Evolutionary conservation across 2,113 vertebrate genomes (phyloP), one percentile per base, ranked within the genome.

Genomic region (Romanogobio albipinnatus): DNA sequence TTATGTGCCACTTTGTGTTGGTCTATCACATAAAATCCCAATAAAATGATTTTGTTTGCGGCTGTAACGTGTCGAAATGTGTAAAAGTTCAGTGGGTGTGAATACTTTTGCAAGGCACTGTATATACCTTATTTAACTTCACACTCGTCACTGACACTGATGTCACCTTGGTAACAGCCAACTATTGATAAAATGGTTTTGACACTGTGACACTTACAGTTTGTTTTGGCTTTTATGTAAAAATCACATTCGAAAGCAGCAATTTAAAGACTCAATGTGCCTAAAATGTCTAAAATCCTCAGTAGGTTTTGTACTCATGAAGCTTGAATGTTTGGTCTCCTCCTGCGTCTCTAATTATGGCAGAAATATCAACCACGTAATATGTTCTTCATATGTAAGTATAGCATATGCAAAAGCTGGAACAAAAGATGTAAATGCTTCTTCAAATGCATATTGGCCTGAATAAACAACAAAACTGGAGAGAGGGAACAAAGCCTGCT

Each of bases 391-490:
- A 3, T 36, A 81, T 53, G 79, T 81, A 39, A 80, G 39, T 9
- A 29, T 17, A 47, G n/a, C 39, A 81, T 22, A 81, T 81, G 39
- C 45, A 15, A 49, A 53, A 68, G 17, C 24, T 66, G 26, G 61
- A 81, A 81, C 39, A 81, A 81, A 66, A 81, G 43, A 29, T 8
- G 6, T 26, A 62, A 78, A 47, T 47, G 22, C n/a, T 19, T n/a
- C 77, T 61, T 80, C 36, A 9, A 11, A 26, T 51, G 24, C 43
- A 45, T 9, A 68, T 14, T 47, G 58, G 39, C 6, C 77, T 26
- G 77, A 17, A 43, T 83, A 73, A 83, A 45, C 81, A 83, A 24
- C 15, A 10, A 45, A 82, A 58, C 53, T 59, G 81, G 26, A 71
- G 80, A 33, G 71, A 11, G 9, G 36, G 51, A 82, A 73, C 81